A percentile compares a stretch with the other conserved stretches of the same genome.
Conservation (phyloP, 2,888 invertebrate species). For the Philereme vetulata region DNA sequence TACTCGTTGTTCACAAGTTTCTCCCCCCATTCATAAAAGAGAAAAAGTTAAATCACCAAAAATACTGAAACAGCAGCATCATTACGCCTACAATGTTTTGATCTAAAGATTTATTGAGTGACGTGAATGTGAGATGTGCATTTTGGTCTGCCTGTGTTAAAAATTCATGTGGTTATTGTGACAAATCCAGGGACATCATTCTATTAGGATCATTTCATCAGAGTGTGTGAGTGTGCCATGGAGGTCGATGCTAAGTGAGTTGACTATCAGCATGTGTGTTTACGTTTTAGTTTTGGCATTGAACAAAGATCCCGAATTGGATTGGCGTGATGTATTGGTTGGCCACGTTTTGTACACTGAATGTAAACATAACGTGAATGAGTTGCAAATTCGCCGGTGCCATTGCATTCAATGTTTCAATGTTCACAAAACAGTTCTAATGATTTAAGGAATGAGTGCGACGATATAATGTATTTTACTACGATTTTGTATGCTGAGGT, state of each 20-base stretch:
- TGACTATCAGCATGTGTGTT: slow-evolving; percentile 66
- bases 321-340: slow-evolving; percentile 64
- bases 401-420: slow-evolving; percentile 31
- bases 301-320: slow-evolving; percentile 72
- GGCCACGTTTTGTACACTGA: slow-evolving; percentile 58
- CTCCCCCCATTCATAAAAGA: slow-evolving; percentile 18
- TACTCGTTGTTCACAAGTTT: slow-evolving; percentile 7
- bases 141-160: slow-evolving; percentile 53
- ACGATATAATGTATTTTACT: slow-evolving; percentile 34
- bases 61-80: slow-evolving; percentile 25
- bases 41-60: slow-evolving; percentile 29
- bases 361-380: slow-evolving; percentile 65
- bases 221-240: slow-evolving; percentile 48
- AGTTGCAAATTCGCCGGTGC: slow-evolving; percentile 43
- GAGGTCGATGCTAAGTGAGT: slow-evolving; percentile 58
- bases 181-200: slow-evolving; percentile 57
- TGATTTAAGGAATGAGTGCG: slow-evolving; percentile 29
- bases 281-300: slow-evolving; percentile 77
- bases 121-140: slow-evolving; percentile 45
- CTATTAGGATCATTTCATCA: slow-evolving; percentile 39
- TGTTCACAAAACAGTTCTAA: slow-evolving; percentile 30
- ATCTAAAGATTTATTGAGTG: slow-evolving; percentile 49
- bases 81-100: slow-evolving; percentile 46
- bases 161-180: slow-evolving; percentile 52
- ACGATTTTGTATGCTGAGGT: slow-evolving; percentile 8